phyloP scores from a whole-genome alignment of 2,113 vertebrate species.

The Thamnophis sirtalis region DNA sequence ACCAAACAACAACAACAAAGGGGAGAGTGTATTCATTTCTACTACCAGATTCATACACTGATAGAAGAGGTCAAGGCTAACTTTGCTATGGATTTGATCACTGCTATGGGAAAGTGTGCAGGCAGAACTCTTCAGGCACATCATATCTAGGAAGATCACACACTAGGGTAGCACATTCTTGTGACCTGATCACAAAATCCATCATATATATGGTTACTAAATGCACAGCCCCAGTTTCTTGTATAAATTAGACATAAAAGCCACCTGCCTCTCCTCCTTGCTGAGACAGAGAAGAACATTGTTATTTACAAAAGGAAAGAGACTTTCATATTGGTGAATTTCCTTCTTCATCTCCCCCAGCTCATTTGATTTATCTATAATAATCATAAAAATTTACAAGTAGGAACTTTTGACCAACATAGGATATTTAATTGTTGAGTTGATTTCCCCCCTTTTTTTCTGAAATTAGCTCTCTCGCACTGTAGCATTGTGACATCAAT shows the following conservation, averaged over 20 bases:
- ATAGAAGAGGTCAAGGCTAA: constrained; percentile 4
- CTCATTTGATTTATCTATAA: neutral
- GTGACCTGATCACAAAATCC: constrained; percentile 17
- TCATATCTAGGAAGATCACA: neutral
- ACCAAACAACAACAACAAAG: neutral
- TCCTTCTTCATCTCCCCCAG: neutral
- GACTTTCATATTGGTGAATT: neutral
- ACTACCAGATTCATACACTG: neutral
- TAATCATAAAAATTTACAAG: neutral
- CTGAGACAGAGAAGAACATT: constrained; percentile 19
- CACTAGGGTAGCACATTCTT: neutral
- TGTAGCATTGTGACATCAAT: neutral
- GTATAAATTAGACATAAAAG: constrained; percentile 22
- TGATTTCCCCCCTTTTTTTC: neutral
- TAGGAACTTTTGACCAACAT: neutral
- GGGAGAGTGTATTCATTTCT: neutral
- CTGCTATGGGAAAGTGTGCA: neutral
- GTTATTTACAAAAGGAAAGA: constrained; percentile 24
- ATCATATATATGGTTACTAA: constrained; percentile 15
- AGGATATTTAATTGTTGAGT: neutral
- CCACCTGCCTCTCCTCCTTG: constrained; percentile 26
- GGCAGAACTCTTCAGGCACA: neutral
- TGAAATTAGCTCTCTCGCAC: neutral
- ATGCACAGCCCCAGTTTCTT: neutral
- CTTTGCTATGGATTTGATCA: neutral